Percentiles rank a stretch among this genome's conserved stretches.
Conservation (phyloP, 2,113 vertebrate species). For the Brachyhypopomus occidentalis region DNA sequence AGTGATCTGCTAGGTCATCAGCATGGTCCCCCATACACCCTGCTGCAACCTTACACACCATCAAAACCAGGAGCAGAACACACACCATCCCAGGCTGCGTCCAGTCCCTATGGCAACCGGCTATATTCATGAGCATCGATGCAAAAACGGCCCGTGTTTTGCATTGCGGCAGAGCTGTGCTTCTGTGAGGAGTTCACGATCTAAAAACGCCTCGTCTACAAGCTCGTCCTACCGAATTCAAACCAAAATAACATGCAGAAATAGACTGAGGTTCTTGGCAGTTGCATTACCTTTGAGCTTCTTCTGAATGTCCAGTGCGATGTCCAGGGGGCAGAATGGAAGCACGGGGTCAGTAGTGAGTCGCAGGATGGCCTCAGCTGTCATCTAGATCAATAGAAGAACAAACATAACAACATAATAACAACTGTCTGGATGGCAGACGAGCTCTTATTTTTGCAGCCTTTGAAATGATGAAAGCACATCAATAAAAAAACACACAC, state of each 20-base stretch:
- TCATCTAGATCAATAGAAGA: slow-evolving; percentile 82
- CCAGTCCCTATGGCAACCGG: neutral
- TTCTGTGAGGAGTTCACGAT: neutral
- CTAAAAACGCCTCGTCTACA: too few relatives aligned
- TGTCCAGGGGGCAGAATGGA: slow-evolving; percentile 89
- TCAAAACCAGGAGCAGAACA: slow-evolving; percentile 18
- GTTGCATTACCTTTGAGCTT: slow-evolving; percentile 86
- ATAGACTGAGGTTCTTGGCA: neutral
- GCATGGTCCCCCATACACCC: slow-evolving; percentile 56
- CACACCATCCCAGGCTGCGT: too few relatives aligned
- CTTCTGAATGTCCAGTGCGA: slow-evolving; percentile 89
- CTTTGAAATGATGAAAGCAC: slow-evolving; percentile 7
- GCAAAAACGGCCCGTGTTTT: neutral
- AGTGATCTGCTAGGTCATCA: slow-evolving; percentile 69
- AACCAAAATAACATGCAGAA: neutral
- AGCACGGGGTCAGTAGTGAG: slow-evolving; percentile 87
- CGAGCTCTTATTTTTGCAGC: neutral
- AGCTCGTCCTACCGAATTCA: too few relatives aligned
- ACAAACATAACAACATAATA: neutral
- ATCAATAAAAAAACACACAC: neutral
- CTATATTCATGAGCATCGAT: neutral
- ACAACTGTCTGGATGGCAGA: neutral
- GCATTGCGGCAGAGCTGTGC: neutral
- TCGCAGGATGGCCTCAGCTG: slow-evolving; percentile 85
- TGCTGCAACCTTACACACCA: slow-evolving; percentile 58